These are phyloP conservation scores for Bovichtus variegatus DNA, from an alignment of 2,797 vertebrate species.

Conservation along the genomic window DNA sequence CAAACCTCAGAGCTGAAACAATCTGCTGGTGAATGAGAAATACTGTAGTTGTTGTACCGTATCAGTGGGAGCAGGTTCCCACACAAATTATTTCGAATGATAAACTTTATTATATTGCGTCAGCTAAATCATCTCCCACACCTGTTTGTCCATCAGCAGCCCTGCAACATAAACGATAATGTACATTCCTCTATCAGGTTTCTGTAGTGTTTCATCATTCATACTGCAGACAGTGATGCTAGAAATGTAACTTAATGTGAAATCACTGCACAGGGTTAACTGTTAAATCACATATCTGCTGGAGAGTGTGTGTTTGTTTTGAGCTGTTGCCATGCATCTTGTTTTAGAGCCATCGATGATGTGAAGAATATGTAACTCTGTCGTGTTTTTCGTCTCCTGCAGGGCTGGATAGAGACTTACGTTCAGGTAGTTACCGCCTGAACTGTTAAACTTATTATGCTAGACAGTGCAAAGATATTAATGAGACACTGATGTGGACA, in stretches of 20 bases:
- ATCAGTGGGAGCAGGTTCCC: constrained; percentile 65
- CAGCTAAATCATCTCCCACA: not conserved
- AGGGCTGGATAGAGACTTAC: constrained; percentile 55
- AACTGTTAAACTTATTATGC: constrained; percentile 27
- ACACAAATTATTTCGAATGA: constrained; percentile 9
- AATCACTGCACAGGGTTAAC: constrained; percentile 43
- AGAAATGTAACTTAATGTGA: constrained; percentile 8
- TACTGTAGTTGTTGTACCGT: not conserved
- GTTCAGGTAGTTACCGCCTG: constrained; percentile 21
- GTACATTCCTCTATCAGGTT: constrained; percentile 32
- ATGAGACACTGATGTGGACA: constrained; percentile 38
- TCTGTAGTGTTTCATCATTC: not conserved
- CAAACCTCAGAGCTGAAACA: not conserved
- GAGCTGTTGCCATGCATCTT: constrained; percentile 25
- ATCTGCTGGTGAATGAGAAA: constrained; percentile 13
- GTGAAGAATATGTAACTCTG: constrained; percentile 7
- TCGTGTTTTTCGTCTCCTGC: constrained; percentile 34
- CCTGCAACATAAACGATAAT: not conserved
- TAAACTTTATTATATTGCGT: constrained; percentile 16
- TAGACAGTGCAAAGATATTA: constrained; percentile 57
- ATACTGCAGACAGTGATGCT: constrained; percentile 8
- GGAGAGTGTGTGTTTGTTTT: constrained; percentile 41
- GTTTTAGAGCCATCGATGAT: constrained; percentile 17
- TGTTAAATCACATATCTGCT: constrained; percentile 64
- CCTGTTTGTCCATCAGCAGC: constrained; percentile 14